phyloP scores from a whole-genome alignment of 1,140 invertebrate species.

The Parapsyche elsis region DNA sequence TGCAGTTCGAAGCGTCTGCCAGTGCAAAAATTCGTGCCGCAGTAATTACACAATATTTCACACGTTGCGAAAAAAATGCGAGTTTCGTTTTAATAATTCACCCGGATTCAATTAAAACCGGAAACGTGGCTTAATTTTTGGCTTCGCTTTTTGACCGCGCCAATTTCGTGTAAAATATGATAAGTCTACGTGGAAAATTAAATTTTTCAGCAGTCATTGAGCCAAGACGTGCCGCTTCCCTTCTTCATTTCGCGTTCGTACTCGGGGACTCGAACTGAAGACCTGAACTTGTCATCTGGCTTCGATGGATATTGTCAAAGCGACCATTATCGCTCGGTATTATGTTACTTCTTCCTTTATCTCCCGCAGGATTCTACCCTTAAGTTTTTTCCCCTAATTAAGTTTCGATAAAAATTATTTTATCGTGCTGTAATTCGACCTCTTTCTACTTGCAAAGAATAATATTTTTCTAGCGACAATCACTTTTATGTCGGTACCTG shows the following conservation, averaged over 20 bases:
- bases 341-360: conserved; percentile 6
- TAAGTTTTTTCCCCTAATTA: too few species aligned
- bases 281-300: neutral
- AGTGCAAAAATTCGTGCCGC: neutral
- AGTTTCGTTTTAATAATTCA: conserved; percentile 19
- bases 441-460: too few species aligned
- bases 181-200: conserved; percentile 30
- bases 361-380: neutral
- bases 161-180: conserved; percentile 32
- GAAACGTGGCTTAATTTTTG: conserved; percentile 24
- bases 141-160: conserved; percentile 18
- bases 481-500: too few species aligned
- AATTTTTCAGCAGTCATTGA: neutral
- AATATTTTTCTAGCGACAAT: too few species aligned
- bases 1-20: neutral
- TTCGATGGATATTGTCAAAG: neutral
- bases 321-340: conserved; percentile 3
- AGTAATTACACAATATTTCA: conserved; percentile 4
- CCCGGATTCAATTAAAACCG: conserved; percentile 27
- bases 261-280: neutral
- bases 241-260: neutral
- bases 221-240: conserved; percentile 16
- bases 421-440: too few species aligned
- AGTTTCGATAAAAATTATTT: too few species aligned
- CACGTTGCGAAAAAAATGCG: conserved; percentile 12